These are phyloP conservation scores for Pachycephala philippinensis DNA, from an alignment of 2,113 vertebrate genomes.

Conservation along the genomic window DNA sequence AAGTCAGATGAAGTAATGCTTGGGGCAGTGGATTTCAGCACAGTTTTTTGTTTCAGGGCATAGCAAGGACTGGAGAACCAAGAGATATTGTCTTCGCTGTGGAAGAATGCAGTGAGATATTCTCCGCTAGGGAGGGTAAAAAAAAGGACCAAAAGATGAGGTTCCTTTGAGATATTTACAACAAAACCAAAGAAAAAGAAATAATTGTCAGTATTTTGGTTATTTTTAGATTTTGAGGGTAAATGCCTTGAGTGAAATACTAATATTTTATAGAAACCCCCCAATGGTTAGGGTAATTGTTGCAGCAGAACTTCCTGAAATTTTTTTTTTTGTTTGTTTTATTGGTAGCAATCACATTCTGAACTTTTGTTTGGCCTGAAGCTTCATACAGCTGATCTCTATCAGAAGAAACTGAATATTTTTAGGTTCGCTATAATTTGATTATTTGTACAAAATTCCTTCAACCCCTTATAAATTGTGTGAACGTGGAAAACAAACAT, in stretches of 20 bases:
- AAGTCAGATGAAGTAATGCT: background rate
- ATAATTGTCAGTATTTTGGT: background rate
- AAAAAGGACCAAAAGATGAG: background rate
- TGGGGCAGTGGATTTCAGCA: background rate
- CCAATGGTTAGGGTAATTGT: background rate
- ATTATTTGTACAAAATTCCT: background rate
- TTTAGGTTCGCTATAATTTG: background rate
- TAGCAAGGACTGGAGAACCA: background rate
- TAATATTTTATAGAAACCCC: background rate
- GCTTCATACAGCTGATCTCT: background rate
- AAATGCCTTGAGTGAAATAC: background rate
- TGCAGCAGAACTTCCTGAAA: background rate
- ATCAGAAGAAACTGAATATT: background rate
- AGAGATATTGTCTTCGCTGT: background rate
- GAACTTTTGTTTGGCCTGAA: background rate
- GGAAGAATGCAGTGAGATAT: background rate
- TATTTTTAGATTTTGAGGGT: background rate
- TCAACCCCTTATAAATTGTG: background rate
- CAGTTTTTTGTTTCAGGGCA: background rate
- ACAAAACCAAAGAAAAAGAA: background rate
- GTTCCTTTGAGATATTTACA: background rate
- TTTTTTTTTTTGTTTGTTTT: background rate
- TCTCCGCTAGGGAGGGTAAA: background rate
- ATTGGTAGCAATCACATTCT: background rate
- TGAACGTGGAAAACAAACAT: constrained; percentile 6